Evolutionary conservation across 2,888 invertebrate species (phyloP), one percentile per base, ranked within the genome.

Genomic region (Sericinus montela): DNA sequence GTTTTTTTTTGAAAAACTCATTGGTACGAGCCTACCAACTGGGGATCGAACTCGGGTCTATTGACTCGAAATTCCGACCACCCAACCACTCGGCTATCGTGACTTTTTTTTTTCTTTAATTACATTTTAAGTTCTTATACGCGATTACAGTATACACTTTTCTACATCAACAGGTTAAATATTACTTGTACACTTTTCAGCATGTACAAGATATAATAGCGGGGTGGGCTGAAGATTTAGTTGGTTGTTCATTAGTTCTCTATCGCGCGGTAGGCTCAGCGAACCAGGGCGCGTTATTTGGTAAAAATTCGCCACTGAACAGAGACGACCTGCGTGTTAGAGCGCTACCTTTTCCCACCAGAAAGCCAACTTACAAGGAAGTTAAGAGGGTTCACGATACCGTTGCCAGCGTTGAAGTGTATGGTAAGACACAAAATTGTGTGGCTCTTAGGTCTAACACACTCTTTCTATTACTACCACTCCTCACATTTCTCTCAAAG

Each of bases 361-460:
- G 93, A 58, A 91, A 95, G 59, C 94, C 97, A 0, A 95, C 95
- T 0, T 94, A 92, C 62, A 93, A 91, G 44, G 97, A 97, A 84
- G 92, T 95, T 1, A 91, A 93, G 67, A 83, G 96, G 53, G 93
- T 95, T 0, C 93, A 94, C 59, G 90, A 91, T 43, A 84, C 93
- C 38, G 80, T 97, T 6, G 90, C 93, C 14, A 90, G 91, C 44
- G 77, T 92, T 36, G 91, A 92, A 63, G 88, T 94, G 29, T 94
- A 94, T 75, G 92, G 94, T 94, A 72, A 76, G 84, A 25, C 25
- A 25, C 19, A 19, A 19, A 19, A 19, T 19, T 19, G 19, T 19
- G 5, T 19, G 19, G 5, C 5, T 19, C 19, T 19, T 19, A 19
- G 19, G 19, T 5, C 19, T 3, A 3, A 5, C 19, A n/a, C n/a